These are phyloP conservation scores for Auanema sp. DNA, from an alignment of 2,888 invertebrate species.

Conservation along the genomic window DNA sequence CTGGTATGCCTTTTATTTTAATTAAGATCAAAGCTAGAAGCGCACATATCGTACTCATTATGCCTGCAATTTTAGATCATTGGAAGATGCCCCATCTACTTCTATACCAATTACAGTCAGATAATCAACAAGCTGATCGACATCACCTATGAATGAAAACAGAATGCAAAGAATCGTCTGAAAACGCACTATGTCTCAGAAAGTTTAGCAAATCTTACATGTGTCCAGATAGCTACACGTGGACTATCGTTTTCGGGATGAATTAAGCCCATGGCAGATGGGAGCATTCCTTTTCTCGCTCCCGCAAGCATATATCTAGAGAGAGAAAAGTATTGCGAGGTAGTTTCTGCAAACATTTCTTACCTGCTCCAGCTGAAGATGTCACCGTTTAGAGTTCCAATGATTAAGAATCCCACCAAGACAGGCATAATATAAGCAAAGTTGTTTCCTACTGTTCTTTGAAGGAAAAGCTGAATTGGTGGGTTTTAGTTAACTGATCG, in stretches of 20 bases:
- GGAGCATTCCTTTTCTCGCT: slow-evolving; percentile 40
- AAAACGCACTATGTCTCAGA: slow-evolving; percentile 9
- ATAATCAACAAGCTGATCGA: slow-evolving; percentile 40
- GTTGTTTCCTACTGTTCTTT: slow-evolving; percentile 36
- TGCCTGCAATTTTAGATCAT: background rate
- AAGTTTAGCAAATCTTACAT: slow-evolving; percentile 24
- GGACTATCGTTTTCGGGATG: slow-evolving; percentile 46
- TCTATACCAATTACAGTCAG: slow-evolving; percentile 34
- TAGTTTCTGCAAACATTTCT: background rate
- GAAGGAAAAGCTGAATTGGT: slow-evolving; percentile 35
- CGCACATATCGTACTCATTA: slow-evolving; percentile 25
- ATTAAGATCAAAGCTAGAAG: slow-evolving; percentile 35
- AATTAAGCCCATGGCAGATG: slow-evolving; percentile 36
- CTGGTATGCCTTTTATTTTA: slow-evolving; percentile 38
- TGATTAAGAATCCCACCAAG: slow-evolving; percentile 38
- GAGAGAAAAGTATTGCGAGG: slow-evolving; percentile 13
- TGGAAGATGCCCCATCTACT: background rate
- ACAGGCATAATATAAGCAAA: slow-evolving; percentile 38
- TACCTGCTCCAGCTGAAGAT: slow-evolving; percentile 43
- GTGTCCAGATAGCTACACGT: slow-evolving; percentile 35
- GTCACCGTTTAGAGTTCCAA: slow-evolving; percentile 43
- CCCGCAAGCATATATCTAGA: slow-evolving; percentile 43
- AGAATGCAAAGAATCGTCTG: slow-evolving; percentile 34
- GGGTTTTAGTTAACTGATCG: background rate
- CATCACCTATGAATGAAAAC: slow-evolving; percentile 42